A percentile compares a stretch with the other conserved stretches of the same genome.
phyloP scores from a whole-genome alignment of 2,888 invertebrate genomes.

The Crematogaster levior region DNA sequence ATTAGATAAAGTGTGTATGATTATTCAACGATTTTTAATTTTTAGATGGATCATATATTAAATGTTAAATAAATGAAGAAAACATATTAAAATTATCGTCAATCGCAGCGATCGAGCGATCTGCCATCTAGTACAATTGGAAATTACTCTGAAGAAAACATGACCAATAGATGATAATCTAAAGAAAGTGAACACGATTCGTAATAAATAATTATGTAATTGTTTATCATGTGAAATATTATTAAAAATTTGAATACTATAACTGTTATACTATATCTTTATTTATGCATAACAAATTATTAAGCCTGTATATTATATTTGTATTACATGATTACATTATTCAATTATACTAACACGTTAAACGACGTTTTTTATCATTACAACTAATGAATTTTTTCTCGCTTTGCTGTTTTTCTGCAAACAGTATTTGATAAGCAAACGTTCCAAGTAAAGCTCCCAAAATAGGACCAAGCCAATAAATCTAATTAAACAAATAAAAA shows the following conservation, averaged over 20 bases:
- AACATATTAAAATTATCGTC: neutral
- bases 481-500: conserved; percentile 78
- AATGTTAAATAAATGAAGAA: neutral
- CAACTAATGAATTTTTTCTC: neutral
- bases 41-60: neutral
- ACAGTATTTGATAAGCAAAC: conserved; percentile 84
- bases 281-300: neutral
- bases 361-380: neutral
- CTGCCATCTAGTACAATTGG: conserved; percentile 27
- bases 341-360: neutral
- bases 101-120: neutral
- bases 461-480: conserved; percentile 90
- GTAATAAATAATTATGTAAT: conserved; percentile 11
- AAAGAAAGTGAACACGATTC: neutral
- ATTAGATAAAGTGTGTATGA: neutral
- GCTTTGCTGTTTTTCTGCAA: conserved; percentile 36
- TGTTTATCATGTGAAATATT: neutral
- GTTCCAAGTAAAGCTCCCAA: conserved; percentile 85
- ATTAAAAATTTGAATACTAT: neutral
- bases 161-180: conserved; percentile 41
- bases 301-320: neutral
- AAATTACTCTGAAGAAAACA: conserved; percentile 21
- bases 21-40: neutral
- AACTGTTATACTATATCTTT: neutral
- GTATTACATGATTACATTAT: neutral